phyloP scores from a whole-genome alignment of 2,888 invertebrate genomes.

The Drosophila monieri region DNA sequence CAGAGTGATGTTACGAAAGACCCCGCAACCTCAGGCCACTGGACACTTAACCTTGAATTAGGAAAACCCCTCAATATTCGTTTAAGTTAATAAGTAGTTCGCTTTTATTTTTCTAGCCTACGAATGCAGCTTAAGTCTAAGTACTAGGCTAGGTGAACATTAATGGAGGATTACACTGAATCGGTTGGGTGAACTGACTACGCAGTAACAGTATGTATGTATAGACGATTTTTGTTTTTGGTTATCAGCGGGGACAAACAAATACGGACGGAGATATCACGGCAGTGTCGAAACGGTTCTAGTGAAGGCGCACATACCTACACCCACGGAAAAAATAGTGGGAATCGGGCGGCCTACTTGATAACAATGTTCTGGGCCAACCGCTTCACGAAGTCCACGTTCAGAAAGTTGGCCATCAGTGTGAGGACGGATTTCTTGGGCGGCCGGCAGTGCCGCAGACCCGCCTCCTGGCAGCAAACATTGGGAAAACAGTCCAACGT shows the following conservation, averaged over 20 bases:
- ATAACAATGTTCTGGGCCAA: conserved; percentile 83
- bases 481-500: conserved; percentile 92
- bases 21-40: conserved; percentile 6
- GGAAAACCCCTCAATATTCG: conserved; percentile 6
- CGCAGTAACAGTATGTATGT: conserved; percentile 35
- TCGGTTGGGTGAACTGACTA: conserved; percentile 13
- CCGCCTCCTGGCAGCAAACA: conserved; percentile 91
- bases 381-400: conserved; percentile 83
- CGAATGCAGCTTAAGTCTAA: conserved; percentile 48
- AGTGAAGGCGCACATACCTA: conserved; percentile 2
- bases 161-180: conserved; percentile 17
- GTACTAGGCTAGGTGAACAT: conserved; percentile 27
- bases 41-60: conserved; percentile 15
- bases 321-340: conserved; percentile 20
- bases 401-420: conserved; percentile 86
- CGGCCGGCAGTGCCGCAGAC: conserved; percentile 89
- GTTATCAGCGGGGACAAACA: conserved; percentile 46
- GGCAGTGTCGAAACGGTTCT: conserved; percentile 34
- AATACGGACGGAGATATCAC: conserved; percentile 45
- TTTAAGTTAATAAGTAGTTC: conserved; percentile 39
- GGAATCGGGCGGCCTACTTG: conserved; percentile 59
- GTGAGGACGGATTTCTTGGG: conserved; percentile 89
- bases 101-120: conserved; percentile 57
- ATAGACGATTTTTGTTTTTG: conserved; percentile 30
- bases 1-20: conserved; percentile 11